Conservation (phyloP, 2,113 vertebrate species). For the Pygoscelis adeliae region DNA sequence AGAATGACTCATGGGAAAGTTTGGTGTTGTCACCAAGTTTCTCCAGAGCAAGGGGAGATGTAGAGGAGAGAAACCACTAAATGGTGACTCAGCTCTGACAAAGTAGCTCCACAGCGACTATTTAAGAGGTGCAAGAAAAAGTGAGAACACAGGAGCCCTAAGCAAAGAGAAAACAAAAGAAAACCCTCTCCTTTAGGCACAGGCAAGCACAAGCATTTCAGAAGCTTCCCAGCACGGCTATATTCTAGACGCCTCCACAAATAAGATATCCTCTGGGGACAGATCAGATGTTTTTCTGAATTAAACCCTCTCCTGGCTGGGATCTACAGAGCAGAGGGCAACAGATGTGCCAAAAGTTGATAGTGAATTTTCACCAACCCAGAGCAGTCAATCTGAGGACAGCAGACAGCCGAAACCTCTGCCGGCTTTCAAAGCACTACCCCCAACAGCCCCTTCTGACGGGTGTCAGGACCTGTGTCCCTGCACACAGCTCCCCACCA, state of each 20-base stretch:
- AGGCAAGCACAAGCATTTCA: background rate
- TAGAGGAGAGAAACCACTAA: background rate
- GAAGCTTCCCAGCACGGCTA: background rate
- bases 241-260: background rate
- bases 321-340: background rate
- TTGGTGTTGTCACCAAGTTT: fast-evolving
- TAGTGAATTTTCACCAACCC: fast-evolving
- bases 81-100: background rate
- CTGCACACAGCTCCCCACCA: fast-evolving
- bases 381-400: background rate
- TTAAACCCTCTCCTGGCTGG: background rate
- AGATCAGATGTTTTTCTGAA: background rate
- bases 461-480: fast-evolving
- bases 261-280: too few relatives aligned
- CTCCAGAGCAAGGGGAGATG: background rate
- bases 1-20: fast-evolving
- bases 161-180: background rate
- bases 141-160: background rate
- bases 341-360: background rate
- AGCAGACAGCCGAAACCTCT: background rate
- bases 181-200: background rate
- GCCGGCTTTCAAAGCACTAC: background rate
- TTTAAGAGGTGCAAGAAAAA: background rate
- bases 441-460: background rate
- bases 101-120: fast-evolving